Percentiles rank a stretch among this genome's conserved stretches.
Conservation (phyloP, 64 coral and sea anemone species). For the Pachyseris speciosa region DNA sequence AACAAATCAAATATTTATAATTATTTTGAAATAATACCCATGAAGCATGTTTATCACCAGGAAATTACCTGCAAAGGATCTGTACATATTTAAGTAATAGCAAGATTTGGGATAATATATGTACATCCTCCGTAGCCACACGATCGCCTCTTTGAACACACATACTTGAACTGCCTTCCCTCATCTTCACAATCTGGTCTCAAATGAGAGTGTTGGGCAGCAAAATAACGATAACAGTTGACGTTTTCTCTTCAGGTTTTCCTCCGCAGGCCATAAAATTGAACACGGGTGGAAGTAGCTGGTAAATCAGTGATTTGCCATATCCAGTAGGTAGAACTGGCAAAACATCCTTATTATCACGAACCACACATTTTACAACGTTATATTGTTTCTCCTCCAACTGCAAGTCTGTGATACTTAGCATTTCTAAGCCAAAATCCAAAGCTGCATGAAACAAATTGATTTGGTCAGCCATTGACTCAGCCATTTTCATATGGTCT, state of each 20-base stretch:
- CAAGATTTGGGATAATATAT: too few relatives aligned
- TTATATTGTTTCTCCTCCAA: constrained; percentile 15
- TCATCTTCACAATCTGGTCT: not conserved
- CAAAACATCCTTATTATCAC: not conserved
- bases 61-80: too few relatives aligned
- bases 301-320: not conserved
- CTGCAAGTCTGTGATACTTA: not conserved
- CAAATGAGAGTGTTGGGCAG: not conserved
- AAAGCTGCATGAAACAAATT: constrained; percentile 35
- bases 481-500: not conserved
- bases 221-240: not conserved
- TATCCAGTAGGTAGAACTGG: too few relatives aligned
- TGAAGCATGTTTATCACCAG: too few relatives aligned
- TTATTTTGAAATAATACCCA: too few relatives aligned
- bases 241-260: not conserved
- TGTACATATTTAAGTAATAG: too few relatives aligned
- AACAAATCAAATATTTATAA: too few relatives aligned
- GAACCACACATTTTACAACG: constrained; percentile 3
- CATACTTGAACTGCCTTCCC: not conserved
- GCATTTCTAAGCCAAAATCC: not conserved
- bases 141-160: not conserved
- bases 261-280: not conserved
- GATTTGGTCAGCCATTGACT: not conserved
- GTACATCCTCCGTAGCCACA: too few relatives aligned
- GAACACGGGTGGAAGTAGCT: not conserved